Percentiles rank a stretch among this genome's conserved stretches.
Evolutionary conservation across 1,140 invertebrate species (phyloP).

Genomic region (Cherax quadricarinatus): DNA sequence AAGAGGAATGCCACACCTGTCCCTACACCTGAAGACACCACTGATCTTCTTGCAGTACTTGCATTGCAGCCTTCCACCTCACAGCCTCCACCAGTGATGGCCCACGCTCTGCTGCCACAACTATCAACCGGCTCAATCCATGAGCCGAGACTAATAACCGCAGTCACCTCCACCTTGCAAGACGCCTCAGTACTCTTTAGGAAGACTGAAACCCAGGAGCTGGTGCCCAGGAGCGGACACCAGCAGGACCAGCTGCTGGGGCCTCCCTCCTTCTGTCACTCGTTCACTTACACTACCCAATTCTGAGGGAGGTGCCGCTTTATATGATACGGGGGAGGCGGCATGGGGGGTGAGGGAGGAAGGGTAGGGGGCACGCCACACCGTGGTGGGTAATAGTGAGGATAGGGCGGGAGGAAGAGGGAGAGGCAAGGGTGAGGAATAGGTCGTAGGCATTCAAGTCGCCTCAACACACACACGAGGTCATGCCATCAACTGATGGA

Average conservation of each 20-base stretch:
- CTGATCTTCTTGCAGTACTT: neutral
- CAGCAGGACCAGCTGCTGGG: constrained; percentile 7
- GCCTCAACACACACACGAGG: neutral
- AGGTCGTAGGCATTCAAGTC: neutral
- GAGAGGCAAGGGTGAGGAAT: neutral
- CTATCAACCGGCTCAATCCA: no score
- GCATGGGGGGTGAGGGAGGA: constrained; percentile 10
- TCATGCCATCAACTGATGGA: neutral
- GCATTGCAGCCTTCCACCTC: neutral
- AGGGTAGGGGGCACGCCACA: constrained; percentile 21
- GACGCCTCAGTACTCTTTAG: no score
- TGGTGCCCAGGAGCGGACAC: neutral
- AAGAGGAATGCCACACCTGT: no score
- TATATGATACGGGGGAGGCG: constrained; percentile 29
- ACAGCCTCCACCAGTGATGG: neutral
- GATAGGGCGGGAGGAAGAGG: neutral
- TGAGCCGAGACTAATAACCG: no score
- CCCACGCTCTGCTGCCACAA: neutral
- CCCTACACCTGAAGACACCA: neutral
- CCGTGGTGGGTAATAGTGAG: constrained; percentile 4
- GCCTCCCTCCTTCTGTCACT: constrained; percentile 30
- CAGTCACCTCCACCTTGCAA: no score
- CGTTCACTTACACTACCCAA: constrained; percentile 53
- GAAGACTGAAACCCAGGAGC: neutral
- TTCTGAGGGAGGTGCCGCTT: constrained; percentile 33